phyloP scores from a whole-genome alignment of 2,113 vertebrate genomes.

The Eubucco bourcierii region DNA sequence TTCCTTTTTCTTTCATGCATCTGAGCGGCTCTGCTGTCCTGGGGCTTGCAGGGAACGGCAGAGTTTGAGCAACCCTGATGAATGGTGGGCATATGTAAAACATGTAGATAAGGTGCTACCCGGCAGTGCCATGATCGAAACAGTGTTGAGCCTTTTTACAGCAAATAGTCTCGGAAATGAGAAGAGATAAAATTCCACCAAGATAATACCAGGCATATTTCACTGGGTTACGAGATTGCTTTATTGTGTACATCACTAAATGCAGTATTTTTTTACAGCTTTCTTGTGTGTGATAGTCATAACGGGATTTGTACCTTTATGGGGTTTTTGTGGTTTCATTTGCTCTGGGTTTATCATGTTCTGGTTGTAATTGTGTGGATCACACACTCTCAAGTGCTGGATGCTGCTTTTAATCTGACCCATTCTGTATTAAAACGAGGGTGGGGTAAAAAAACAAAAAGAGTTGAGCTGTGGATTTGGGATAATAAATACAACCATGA shows the following conservation, averaged over 20 bases:
- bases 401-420: background rate
- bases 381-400: background rate
- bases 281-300: conserved; percentile 57
- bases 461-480: conserved; percentile 22
- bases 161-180: conserved; percentile 71
- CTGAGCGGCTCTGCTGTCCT: conserved; percentile 14
- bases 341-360: background rate
- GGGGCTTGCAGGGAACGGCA: background rate
- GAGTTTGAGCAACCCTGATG: conserved; percentile 50
- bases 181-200: conserved; percentile 74
- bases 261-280: conserved; percentile 73
- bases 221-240: conserved; percentile 77
- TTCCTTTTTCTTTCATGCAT: background rate
- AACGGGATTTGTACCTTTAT: conserved; percentile 59
- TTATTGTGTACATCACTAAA: conserved; percentile 76
- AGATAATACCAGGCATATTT: conserved; percentile 76
- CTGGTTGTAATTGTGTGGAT: background rate
- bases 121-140: conserved; percentile 17
- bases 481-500: background rate
- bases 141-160: conserved; percentile 24
- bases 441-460: background rate
- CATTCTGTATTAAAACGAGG: background rate
- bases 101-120: background rate
- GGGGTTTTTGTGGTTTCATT: conserved; percentile 50
- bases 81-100: conserved; percentile 39